A percentile compares a stretch with the other conserved stretches of the same genome.
Evolutionary conservation across 2,113 vertebrate species (phyloP).

Genomic region (Phyllopteryx taeniolatus): DNA sequence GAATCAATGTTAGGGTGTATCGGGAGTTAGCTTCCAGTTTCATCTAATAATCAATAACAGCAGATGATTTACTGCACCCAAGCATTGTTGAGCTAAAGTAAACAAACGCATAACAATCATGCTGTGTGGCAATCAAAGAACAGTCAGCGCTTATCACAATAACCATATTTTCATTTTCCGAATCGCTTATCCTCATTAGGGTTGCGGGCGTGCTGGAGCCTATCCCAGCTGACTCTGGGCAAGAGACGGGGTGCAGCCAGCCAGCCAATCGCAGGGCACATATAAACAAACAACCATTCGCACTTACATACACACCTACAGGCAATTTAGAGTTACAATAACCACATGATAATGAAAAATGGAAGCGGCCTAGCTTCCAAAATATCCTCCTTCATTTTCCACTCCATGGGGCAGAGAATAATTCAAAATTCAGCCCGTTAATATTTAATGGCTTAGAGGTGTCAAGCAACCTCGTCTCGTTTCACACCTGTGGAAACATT

Average conservation of each 20-base stretch:
- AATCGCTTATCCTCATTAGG: too few species aligned
- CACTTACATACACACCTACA: too few species aligned
- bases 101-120: background rate
- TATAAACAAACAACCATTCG: too few species aligned
- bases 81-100: background rate
- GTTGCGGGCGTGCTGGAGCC: too few species aligned
- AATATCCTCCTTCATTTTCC: background rate
- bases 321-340: too few species aligned
- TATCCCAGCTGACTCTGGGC: too few species aligned
- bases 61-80: background rate
- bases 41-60: background rate
- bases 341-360: background rate
- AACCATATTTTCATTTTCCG: background rate
- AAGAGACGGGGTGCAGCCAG: too few species aligned
- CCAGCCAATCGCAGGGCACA: too few species aligned
- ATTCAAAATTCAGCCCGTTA: slow-evolving; percentile 41
- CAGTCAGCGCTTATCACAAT: background rate
- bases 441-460: slow-evolving; percentile 55
- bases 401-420: background rate
- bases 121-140: background rate
- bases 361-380: background rate
- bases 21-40: slow-evolving; percentile 1
- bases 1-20: background rate
- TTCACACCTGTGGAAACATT: slow-evolving; percentile 23
- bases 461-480: slow-evolving; percentile 31